Base-by-base conservation (phyloP, 2,113 vertebrate genomes). In the Brachyistius frenatus region DNA sequence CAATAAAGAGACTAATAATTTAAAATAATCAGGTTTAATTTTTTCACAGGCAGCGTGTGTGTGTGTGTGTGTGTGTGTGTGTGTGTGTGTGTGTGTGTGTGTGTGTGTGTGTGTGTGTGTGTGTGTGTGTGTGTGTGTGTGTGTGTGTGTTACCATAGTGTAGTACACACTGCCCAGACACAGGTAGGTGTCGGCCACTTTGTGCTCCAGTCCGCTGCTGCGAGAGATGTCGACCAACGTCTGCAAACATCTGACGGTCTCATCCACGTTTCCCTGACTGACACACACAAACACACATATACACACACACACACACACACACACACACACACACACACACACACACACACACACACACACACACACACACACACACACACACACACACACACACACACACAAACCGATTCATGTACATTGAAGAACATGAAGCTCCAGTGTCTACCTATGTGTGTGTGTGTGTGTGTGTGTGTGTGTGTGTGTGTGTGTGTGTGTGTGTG, bases 261-360 rank as follows among this genome's bases (percentile, higher is more conserved):
- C 90, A 0, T 61, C 14, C 2, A 67, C 10, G 47, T 93, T 86
- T 23, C 89, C 90, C 61, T 92, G 81, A 39, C 94, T 95, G 77
- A 49, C 32, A 30, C 44, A n/a, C 41, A 70, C 33, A 69, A 60
- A 78, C 53, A 80, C 37, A 79, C 23, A 75, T 68, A 63, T 16
- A 74, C 53, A 70, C 37, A 81, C 57, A 58, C 62, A 57, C 54
- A 68, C 52, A 77, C 36, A 63, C 60, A 75, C 64, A 70, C 23
- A 63, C 68, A 82, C 31, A 39, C 0, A 56, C 31, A 74, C 23
- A 23, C 23, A 23, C 23, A 23, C 23, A n/a, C n/a, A n/a, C n/a
- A n/a, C n/a, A n/a, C n/a, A 49, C 32, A 30, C 44, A n/a, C 41
- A 70, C 33, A 69, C 63, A 78, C 53, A 80, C 37, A 79, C 23